A percentile compares a stretch with the other conserved stretches of the same genome.
Evolutionary conservation across 2,888 invertebrate genomes (phyloP).

Genomic region (Dinocampus coccinellae): DNA sequence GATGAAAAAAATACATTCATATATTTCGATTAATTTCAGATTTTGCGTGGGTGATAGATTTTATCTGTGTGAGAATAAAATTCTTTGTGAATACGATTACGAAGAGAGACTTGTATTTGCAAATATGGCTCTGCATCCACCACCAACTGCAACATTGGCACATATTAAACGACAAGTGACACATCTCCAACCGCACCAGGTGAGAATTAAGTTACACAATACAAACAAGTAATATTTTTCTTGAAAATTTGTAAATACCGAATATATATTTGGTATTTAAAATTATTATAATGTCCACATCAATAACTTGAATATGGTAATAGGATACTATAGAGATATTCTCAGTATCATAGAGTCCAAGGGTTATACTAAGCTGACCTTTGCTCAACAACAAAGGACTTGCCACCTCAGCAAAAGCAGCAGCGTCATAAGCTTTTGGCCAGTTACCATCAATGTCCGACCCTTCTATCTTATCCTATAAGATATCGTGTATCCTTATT

Average conservation of each 20-base stretch:
- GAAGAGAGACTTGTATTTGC: constrained; percentile 92
- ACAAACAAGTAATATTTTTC: not conserved
- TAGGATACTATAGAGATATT: not conserved
- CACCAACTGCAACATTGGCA: constrained; percentile 78
- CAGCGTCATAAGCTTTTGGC: constrained; percentile 50
- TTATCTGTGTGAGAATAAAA: constrained; percentile 94
- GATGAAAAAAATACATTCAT: not conserved
- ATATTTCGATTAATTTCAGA: constrained; percentile 71
- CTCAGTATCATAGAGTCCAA: constrained; percentile 56
- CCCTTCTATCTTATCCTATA: constrained; percentile 56
- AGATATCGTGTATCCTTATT: constrained; percentile 70
- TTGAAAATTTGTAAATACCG: not conserved
- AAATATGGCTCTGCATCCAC: constrained; percentile 87
- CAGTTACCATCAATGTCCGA: constrained; percentile 28
- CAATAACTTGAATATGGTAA: not conserved
- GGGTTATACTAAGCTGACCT: constrained; percentile 67
- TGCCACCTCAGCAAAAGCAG: constrained; percentile 57
- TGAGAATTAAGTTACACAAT: constrained; percentile 26
- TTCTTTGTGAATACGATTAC: constrained; percentile 94
- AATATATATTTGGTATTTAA: no score
- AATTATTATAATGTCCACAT: not conserved
- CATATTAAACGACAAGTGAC: constrained; percentile 89
- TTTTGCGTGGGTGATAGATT: constrained; percentile 96
- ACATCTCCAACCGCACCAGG: constrained; percentile 72
- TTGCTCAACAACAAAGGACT: constrained; percentile 67